phyloP scores from a whole-genome alignment of 2,888 invertebrate genomes.

The Harpalus rufipes region DNA sequence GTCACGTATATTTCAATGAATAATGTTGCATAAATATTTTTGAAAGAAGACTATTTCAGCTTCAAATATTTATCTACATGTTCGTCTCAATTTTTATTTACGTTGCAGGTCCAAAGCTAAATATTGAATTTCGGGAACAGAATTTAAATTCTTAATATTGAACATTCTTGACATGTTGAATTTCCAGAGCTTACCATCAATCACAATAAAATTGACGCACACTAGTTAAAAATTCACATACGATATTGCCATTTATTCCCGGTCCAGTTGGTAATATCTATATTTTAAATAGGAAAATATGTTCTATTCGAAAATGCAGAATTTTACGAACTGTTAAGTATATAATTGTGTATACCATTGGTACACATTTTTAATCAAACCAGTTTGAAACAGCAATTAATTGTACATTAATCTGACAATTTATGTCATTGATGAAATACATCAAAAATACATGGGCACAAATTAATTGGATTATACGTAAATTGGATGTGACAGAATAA shows the following conservation, averaged over 20 bases:
- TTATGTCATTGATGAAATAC: not conserved
- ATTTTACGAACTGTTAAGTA: not conserved
- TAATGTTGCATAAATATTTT: no score
- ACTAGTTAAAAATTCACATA: not conserved
- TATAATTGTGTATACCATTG: not conserved
- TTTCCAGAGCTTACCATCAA: not conserved
- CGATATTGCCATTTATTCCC: slow-evolving; percentile 3
- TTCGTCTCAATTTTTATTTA: no score
- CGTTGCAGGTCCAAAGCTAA: no score
- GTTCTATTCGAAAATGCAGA: not conserved
- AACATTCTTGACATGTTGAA: no score
- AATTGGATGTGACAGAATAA: not conserved
- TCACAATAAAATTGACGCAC: slow-evolving; percentile 4
- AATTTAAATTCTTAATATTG: no score
- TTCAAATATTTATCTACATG: no score
- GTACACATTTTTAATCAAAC: not conserved
- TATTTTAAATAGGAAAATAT: not conserved
- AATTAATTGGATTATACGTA: not conserved
- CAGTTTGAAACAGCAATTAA: not conserved
- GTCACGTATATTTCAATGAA: no score
- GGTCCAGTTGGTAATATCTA: not conserved
- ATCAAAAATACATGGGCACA: slow-evolving; percentile 2
- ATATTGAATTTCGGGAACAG: no score
- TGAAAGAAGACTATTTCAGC: no score
- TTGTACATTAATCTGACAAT: not conserved